Evolutionary conservation across 1,140 invertebrate genomes (phyloP), one percentile per base, ranked within the genome.

Genomic region (Brachionus plicatilis): DNA sequence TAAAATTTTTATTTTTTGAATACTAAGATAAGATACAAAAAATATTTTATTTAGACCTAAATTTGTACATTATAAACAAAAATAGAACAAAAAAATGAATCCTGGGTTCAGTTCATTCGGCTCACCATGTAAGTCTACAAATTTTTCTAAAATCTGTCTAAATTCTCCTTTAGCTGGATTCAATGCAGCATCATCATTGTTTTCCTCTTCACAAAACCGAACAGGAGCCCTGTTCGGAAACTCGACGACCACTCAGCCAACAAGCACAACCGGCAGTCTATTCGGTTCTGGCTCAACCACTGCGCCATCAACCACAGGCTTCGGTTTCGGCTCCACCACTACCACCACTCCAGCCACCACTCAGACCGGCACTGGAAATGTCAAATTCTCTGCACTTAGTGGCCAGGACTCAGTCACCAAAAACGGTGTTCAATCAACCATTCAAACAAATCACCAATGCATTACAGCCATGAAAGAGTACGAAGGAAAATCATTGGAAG

Each of bases 391-490:
- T 86, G 93, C 96, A 0, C 92, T 95, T 0, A 93, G 93, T 68
- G 95, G 95, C 17, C 94, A 93, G 0, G 96, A 98, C 88, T 94
- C 95, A 0, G 94, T 98, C 91, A 86, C 88, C 29, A 97, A 97
- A 89, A 93, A 93, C 89, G 94, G 94, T 2, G 91, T 92, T 11
- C 92, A 93, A 1, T 92, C 93, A 86, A 95, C 91, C 83, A 95
- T 99, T 85, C 94, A 92, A 84, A 98, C 95, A 2, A 92, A 94
- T 86, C 95, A 97, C 89, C 94, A 97, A 88, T 97, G 95, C 88
- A 98, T 98, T 53, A 96, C 95, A 4, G 95, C 94, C 85, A 98
- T 98, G 96, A 97, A 98, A 90, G 96, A 98, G 87, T 98, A 98
- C 90, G 96, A 98, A 88, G 90, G 88, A 27, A 98, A 98, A 91